Base-by-base conservation (phyloP, 2,113 vertebrate species). In the Melanostigma gelatinosum region DNA sequence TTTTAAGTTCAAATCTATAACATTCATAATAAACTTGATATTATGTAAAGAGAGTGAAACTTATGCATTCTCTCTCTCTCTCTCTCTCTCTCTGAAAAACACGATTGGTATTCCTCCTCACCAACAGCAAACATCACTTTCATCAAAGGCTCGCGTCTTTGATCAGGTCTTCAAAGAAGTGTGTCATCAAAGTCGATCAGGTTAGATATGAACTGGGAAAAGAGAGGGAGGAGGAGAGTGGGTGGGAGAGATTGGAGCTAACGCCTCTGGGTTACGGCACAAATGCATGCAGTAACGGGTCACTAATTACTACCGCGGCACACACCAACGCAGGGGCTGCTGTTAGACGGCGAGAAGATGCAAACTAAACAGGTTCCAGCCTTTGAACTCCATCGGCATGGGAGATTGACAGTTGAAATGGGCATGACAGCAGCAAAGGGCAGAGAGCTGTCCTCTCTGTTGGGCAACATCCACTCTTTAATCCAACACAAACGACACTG, bases 151-250 rank as follows among this genome's bases (percentile, higher is more conserved):
- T 82, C 57, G 73, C 27, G 24, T 88, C 91, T 93, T 94, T 94
- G 92, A 94, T 94, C 92, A 83, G 83, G 68, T 89, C 91, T 94
- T 94, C 93, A 94, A 94, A 94, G 93, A 86, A 87, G 69, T 10
- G 8, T 87, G 86, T 89, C 92, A 91, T 93, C 91, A 93, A 91
- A 92, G 92, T 90, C 83, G 80, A 91, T 92, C 90, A 93, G 88
- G 89, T 91, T 88, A 90, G 85, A 89, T 91, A 90, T 89, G 82
- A 88, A 91, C 84, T 85, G 84, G 66, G 72, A 68, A 77, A 82
- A 65, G 64, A 46, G 52, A 75, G 82, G 66, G 75, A 18, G 63
- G 58, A 55, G 48, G 71, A 44, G 65, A 57, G 72, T 1, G 52
- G 12, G 15, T 15, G 38, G 27, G 74, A 20, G 75, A 62, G 77